phyloP scores from a whole-genome alignment of 2,113 vertebrate genomes.

The Oncorhynchus nerka region DNA sequence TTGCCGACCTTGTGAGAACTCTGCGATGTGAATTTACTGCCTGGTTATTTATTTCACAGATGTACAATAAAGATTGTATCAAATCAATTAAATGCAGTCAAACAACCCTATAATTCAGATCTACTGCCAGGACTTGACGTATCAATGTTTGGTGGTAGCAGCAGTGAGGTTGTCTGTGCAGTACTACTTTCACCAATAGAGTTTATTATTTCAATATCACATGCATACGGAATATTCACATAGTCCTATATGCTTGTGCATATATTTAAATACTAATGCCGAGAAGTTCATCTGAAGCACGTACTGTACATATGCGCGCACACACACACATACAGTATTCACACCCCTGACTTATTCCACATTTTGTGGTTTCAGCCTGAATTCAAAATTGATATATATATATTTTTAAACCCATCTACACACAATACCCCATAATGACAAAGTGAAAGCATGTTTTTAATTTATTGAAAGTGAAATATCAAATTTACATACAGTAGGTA shows the following conservation, averaged over 20 bases:
- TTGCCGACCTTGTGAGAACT: background rate
- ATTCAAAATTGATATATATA: too few species aligned
- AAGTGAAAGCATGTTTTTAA: too few species aligned
- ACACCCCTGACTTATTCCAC: too few species aligned
- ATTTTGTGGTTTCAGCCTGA: too few species aligned
- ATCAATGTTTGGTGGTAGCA: background rate
- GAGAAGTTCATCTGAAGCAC: background rate
- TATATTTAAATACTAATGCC: slow-evolving; percentile 3
- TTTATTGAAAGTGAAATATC: too few species aligned
- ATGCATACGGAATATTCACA: background rate
- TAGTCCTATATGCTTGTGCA: background rate
- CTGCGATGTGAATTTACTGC: background rate
- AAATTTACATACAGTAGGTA: too few species aligned
- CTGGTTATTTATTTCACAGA: background rate
- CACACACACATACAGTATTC: too few species aligned
- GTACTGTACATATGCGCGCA: too few species aligned
- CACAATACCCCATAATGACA: too few species aligned
- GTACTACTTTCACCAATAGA: background rate
- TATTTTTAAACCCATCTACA: too few species aligned
- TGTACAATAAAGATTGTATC: background rate
- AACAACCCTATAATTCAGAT: background rate
- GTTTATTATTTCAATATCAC: background rate
- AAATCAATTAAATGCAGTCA: background rate
- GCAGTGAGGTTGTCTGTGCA: background rate
- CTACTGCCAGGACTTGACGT: background rate